phyloP scores from a whole-genome alignment of 2,888 invertebrate genomes.

The Pyrrhia umbra region DNA sequence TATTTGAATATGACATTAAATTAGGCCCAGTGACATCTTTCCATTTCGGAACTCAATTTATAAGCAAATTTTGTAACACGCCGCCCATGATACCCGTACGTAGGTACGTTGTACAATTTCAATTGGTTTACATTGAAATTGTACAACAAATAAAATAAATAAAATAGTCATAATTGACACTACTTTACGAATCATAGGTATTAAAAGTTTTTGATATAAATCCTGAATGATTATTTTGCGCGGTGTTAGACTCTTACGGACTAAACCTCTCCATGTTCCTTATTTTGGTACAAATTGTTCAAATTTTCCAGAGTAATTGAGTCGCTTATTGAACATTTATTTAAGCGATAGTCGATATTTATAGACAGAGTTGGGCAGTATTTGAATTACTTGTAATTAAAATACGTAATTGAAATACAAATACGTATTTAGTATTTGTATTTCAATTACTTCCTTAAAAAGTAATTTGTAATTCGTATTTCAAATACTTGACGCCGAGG shows the following conservation, averaged over 20 bases:
- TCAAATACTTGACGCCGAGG: too few species aligned
- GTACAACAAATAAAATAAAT: too few species aligned
- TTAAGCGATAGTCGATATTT: conserved; percentile 12
- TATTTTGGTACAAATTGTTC: not conserved
- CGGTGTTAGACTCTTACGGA: too few species aligned
- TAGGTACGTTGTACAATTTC: conserved; percentile 10
- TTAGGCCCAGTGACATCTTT: conserved; percentile 67
- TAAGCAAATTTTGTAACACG: conserved; percentile 70
- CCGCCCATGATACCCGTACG: conserved; percentile 10
- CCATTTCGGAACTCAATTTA: conserved; percentile 70
- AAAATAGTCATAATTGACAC: conserved; percentile 24
- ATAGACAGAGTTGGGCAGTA: conserved; percentile 1
- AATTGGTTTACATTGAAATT: conserved; percentile 33
- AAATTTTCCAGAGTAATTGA: conserved; percentile 33
- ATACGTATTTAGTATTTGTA: conserved; percentile 10
- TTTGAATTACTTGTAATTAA: conserved; percentile 17
- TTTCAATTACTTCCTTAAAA: conserved; percentile 2
- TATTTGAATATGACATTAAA: conserved; percentile 69
- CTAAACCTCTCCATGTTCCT: too few species aligned
- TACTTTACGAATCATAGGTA: not conserved
- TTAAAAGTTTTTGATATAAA: too few species aligned
- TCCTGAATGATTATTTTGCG: too few species aligned
- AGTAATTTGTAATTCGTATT: too few species aligned
- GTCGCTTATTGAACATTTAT: conserved; percentile 31
- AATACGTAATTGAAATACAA: conserved; percentile 16